phyloP scores from a whole-genome alignment of 2,797 vertebrate genomes.

The Pseudochromis fuscus region DNA sequence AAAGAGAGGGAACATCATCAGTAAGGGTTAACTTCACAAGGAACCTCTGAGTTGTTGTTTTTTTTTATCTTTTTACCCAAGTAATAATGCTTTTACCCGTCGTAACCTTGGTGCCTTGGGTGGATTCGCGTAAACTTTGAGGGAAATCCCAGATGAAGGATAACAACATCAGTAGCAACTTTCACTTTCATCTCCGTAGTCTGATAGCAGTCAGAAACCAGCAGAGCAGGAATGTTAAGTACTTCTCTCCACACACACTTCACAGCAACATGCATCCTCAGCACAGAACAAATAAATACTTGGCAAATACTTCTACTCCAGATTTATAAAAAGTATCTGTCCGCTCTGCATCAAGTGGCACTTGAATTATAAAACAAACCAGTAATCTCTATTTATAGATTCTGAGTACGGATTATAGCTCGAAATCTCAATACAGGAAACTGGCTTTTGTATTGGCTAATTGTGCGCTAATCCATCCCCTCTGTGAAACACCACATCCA shows the following conservation, averaged over 20 bases:
- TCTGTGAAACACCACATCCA: constrained; percentile 49
- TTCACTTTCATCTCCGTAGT: constrained; percentile 59
- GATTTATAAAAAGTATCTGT: constrained; percentile 6
- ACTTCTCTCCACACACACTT: constrained; percentile 35
- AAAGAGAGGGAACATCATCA: constrained; percentile 41
- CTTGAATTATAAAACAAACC: neutral
- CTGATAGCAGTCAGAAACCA: constrained; percentile 28
- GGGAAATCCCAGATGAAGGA: constrained; percentile 57
- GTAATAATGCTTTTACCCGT: constrained; percentile 30
- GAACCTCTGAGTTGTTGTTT: constrained; percentile 10
- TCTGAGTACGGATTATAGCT: neutral
- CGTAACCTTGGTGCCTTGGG: constrained; percentile 2
- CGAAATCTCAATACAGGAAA: constrained; percentile 37
- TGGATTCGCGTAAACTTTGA: constrained; percentile 30
- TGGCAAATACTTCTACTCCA: neutral
- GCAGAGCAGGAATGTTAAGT: constrained; percentile 47
- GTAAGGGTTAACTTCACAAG: constrained; percentile 22
- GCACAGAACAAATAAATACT: constrained; percentile 27
- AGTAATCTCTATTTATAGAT: constrained; percentile 11
- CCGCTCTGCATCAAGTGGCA: neutral
- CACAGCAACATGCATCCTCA: constrained; percentile 11
- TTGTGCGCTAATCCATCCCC: constrained; percentile 45
- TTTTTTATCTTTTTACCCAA: constrained; percentile 40
- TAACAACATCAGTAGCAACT: constrained; percentile 40
- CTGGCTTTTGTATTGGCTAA: constrained; percentile 30